A percentile compares a stretch with the other conserved stretches of the same genome.
These are phyloP conservation scores for Pyrocoelia pectoralis DNA, from an alignment of 2,888 invertebrate genomes.

Conservation along the genomic window DNA sequence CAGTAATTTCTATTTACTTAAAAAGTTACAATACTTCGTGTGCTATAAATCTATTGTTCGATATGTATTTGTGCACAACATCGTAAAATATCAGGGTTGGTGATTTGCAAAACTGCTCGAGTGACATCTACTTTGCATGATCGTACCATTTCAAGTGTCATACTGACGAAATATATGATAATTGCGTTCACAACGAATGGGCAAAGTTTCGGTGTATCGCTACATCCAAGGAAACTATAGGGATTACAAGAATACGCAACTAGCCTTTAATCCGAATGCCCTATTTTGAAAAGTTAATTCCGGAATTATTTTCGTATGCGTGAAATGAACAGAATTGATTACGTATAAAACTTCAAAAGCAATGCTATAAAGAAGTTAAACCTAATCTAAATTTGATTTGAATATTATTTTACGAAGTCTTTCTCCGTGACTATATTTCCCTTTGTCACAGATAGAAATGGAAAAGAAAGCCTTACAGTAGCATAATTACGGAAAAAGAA, in stretches of 20 bases:
- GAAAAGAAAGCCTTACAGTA: slow-evolving; percentile 35
- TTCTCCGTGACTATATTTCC: background rate
- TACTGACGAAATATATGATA: slow-evolving; percentile 58
- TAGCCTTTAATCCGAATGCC: slow-evolving; percentile 29
- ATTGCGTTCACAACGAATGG: slow-evolving; percentile 57
- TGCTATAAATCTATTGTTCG: slow-evolving; percentile 34
- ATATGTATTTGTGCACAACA: slow-evolving; percentile 38
- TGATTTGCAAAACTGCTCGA: slow-evolving; percentile 47
- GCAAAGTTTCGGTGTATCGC: slow-evolving; percentile 55
- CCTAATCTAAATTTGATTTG: background rate
- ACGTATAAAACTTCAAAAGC: background rate
- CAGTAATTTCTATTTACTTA: slow-evolving; percentile 8
- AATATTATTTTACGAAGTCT: background rate
- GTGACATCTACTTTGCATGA: slow-evolving; percentile 57
- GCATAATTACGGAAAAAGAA: slow-evolving; percentile 36
- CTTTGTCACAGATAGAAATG: slow-evolving; percentile 30
- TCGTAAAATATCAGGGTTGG: slow-evolving; percentile 44
- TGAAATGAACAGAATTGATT: slow-evolving; percentile 16
- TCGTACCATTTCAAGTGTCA: slow-evolving; percentile 57
- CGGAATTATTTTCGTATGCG: slow-evolving; percentile 24
- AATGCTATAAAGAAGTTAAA: background rate
- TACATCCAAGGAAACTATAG: slow-evolving; percentile 48
- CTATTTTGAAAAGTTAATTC: slow-evolving; percentile 20
- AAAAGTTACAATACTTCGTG: slow-evolving; percentile 15
- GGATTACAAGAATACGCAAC: slow-evolving; percentile 36